Evolutionary conservation across 2,113 vertebrate species (phyloP).

Genomic region (Mastomys natalensis): DNA sequence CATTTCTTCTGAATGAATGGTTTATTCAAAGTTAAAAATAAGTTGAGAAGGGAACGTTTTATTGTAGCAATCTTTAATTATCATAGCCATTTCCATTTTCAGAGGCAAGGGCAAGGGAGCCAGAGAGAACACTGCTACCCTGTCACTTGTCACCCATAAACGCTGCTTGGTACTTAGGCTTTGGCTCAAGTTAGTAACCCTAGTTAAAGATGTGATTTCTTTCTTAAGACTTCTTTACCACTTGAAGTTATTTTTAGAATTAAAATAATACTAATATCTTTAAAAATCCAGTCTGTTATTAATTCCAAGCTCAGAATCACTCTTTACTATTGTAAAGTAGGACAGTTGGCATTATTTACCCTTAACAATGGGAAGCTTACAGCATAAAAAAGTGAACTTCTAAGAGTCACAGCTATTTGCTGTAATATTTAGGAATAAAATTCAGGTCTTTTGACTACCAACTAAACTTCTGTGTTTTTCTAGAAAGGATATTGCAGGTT

Average conservation of each 20-base stretch:
- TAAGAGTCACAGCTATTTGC: slow-evolving; percentile 19
- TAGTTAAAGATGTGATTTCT: neutral
- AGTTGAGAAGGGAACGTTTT: slow-evolving; percentile 25
- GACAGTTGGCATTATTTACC: neutral
- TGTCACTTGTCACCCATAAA: neutral
- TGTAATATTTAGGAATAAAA: neutral
- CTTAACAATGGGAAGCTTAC: neutral
- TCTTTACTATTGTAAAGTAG: neutral
- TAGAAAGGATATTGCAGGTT: neutral
- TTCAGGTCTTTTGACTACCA: slow-evolving; percentile 37
- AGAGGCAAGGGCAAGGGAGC: neutral
- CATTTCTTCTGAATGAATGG: slow-evolving; percentile 55
- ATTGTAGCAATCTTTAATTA: slow-evolving; percentile 43
- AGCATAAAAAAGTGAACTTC: neutral
- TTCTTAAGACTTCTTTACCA: neutral
- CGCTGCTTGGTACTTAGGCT: neutral
- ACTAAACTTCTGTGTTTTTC: neutral
- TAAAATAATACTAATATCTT: neutral
- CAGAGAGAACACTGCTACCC: neutral
- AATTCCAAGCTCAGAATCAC: slow-evolving; percentile 4
- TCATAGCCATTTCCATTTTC: neutral
- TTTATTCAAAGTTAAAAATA: slow-evolving; percentile 63
- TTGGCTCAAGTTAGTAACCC: neutral
- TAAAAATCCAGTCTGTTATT: slow-evolving; percentile 28
- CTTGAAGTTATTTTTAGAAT: slow-evolving; percentile 7